Conservation (phyloP, 2,888 invertebrate species). For the Brachypterus glaber region DNA sequence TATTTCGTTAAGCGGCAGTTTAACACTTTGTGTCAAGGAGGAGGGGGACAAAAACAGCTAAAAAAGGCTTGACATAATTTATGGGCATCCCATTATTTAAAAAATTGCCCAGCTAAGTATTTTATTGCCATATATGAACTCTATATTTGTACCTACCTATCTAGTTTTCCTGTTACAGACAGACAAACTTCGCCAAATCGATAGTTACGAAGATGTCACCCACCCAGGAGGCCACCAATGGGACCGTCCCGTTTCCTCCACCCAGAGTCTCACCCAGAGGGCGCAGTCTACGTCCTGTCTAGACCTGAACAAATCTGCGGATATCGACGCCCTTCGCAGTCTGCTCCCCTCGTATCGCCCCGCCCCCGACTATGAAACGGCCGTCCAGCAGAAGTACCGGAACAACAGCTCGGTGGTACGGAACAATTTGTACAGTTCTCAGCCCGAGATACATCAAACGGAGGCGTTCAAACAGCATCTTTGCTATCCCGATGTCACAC, state of each 20-base stretch:
- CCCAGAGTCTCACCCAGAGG: conserved; percentile 41
- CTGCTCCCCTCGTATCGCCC: conserved; percentile 78
- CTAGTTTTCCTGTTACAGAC: no score
- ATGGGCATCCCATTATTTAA: no score
- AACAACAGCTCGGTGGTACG: conserved; percentile 44
- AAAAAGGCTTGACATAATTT: no score
- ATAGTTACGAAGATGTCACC: conserved; percentile 36
- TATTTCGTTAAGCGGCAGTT: no score
- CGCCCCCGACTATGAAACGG: conserved; percentile 92
- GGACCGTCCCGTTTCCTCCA: conserved; percentile 38
- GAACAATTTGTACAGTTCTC: conserved; percentile 52
- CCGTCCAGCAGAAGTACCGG: conserved; percentile 75
- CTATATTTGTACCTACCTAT: no score
- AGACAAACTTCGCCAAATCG: conserved; percentile 33
- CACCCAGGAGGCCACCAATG: conserved; percentile 32
- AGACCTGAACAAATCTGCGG: conserved; percentile 45
- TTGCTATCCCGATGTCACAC: conserved; percentile 61
- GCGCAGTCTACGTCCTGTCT: conserved; percentile 59
- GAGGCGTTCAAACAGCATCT: conserved; percentile 36
- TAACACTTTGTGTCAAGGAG: no score
- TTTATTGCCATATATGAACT: no score
- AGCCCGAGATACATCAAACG: conserved; percentile 62
- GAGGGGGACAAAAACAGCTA: no score
- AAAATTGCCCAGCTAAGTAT: no score
- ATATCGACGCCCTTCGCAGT: conserved; percentile 53